Base-by-base conservation (phyloP, 2,797 vertebrate genomes). In the Sarcophilus harrisii region DNA sequence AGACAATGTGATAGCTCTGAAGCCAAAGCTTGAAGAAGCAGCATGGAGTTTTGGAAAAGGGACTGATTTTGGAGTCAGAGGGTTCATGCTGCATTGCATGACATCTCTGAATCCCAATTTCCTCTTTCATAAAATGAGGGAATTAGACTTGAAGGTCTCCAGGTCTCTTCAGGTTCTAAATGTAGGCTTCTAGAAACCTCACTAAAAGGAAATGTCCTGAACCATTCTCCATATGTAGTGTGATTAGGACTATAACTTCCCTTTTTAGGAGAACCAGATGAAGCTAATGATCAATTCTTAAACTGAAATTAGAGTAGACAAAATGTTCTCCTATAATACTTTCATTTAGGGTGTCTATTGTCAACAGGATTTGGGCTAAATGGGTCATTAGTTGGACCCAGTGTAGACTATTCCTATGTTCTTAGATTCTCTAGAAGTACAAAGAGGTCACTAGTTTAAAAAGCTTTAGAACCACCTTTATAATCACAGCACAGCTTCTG, bases 321-420 rank as follows among this genome's bases (percentile, higher is more conserved):
- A 49, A 45, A 27, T 87, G 6, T 16, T 81, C 3, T 45, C n/a
- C 29, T 21, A 81, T 81, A 21, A 6, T 24, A 27, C 18, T 27
- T 87, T 21, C 21, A 10, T 45, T 87, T 87, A 87, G 38, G 21
- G 38, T 4, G 3, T 60, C 52, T 92, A 66, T 92, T 28, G 91
- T 38, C 29, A 94, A 59, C 38, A 95, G 91, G 93, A 97, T 92
- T 92, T 91, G 55, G 57, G 58, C 95, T 94, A 16, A 38, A 89
- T 52, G 58, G 73, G 91, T 49, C 29, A 90, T 66, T 58, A 38
- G 1, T 24, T 66, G 62, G 32, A n/a, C 32, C 60, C 60, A 62
- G 14, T 5, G 5, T 8, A 18, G 66, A 55, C 16, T n/a, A 38
- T 81, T 45, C 2, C 73, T 81, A 24, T 24, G 21, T 81, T 81